Evolutionary conservation across 2,797 vertebrate species (phyloP).

Genomic region (Enteromius anoplus): DNA sequence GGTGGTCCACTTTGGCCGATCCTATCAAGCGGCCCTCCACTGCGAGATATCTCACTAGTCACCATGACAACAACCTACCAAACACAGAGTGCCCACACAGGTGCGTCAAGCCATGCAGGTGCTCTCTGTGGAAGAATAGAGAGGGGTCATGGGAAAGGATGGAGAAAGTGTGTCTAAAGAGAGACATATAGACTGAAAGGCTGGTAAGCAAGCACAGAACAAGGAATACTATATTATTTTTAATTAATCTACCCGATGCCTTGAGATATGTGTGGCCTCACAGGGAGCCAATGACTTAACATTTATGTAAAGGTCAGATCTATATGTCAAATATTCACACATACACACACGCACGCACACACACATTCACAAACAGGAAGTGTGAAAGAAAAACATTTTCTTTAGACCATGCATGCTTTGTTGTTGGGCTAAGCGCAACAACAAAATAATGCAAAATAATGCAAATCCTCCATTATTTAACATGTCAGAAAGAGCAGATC

Average conservation of each 20-base stretch:
- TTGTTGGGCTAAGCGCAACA: conserved; percentile 13
- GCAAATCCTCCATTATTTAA: neutral
- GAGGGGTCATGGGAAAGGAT: conserved; percentile 54
- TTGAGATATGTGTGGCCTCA: conserved; percentile 18
- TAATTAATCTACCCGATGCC: conserved; percentile 28
- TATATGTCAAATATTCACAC: conserved; percentile 23
- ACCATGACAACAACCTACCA: conserved; percentile 28
- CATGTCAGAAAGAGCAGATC: neutral
- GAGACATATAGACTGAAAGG: conserved; percentile 5
- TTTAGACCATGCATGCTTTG: too few relatives aligned
- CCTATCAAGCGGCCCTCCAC: conserved; percentile 55
- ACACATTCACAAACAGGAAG: conserved; percentile 41
- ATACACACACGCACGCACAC: neutral
- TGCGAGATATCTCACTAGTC: conserved; percentile 48
- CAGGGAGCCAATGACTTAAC: conserved; percentile 45
- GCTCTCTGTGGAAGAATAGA: conserved; percentile 38
- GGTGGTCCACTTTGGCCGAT: conserved; percentile 61
- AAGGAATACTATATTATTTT: conserved; percentile 29
- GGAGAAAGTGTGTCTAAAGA: conserved; percentile 16
- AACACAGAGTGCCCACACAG: conserved; percentile 41
- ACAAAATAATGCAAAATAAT: neutral
- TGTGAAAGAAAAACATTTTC: neutral
- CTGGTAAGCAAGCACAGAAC: conserved; percentile 20
- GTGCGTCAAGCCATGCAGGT: conserved; percentile 56
- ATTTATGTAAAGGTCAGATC: conserved; percentile 56